Evolutionary conservation across 2,113 vertebrate species (phyloP).

Genomic region (Sialia sialis): DNA sequence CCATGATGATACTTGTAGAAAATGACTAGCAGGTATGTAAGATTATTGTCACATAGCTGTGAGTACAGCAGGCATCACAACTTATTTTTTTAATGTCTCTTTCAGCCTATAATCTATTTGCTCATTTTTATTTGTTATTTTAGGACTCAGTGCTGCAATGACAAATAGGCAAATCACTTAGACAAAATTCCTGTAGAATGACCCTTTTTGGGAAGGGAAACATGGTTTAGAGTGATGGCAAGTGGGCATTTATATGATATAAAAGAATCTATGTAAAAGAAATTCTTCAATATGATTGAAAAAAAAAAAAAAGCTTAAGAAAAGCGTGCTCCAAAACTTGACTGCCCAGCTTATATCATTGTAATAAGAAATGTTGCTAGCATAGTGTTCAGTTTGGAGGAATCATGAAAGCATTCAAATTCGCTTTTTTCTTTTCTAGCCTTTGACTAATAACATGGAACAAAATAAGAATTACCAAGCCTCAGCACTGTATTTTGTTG

Average conservation of each 20-base stretch:
- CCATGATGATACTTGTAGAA: neutral
- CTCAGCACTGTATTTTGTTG: neutral
- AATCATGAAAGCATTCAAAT: neutral
- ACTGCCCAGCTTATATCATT: neutral
- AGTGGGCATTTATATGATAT: neutral
- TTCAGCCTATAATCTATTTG: neutral
- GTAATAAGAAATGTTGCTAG: neutral
- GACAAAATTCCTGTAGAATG: neutral
- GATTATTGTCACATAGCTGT: neutral
- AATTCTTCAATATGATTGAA: neutral
- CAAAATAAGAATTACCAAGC: neutral
- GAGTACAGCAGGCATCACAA: neutral
- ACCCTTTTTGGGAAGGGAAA: neutral
- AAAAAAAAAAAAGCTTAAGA: neutral
- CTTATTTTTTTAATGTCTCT: neutral
- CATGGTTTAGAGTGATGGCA: neutral
- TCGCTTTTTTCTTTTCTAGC: neutral
- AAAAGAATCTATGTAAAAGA: neutral
- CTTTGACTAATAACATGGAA: neutral
- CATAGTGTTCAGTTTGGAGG: neutral
- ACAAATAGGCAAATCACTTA: neutral
- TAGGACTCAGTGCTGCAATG: neutral
- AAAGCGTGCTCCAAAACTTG: neutral
- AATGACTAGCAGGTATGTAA: neutral
- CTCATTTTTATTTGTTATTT: neutral